Percentiles rank a stretch among this genome's conserved stretches.
phyloP scores from a whole-genome alignment of 1,140 invertebrate species.

The Vanessa atalanta region DNA sequence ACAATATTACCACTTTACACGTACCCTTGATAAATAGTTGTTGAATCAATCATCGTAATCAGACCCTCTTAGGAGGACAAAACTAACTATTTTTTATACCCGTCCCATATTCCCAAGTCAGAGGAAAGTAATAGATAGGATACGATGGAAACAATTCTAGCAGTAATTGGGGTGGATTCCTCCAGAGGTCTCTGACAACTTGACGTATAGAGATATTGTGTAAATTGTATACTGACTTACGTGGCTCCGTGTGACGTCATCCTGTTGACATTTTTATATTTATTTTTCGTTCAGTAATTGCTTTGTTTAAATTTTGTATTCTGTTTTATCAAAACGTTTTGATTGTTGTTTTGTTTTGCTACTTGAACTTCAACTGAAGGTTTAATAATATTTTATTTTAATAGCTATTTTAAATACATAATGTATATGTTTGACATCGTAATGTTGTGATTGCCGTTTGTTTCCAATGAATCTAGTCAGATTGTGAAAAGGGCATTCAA shows the following conservation, averaged over 20 bases:
- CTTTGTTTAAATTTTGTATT: no score
- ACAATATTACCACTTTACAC: slow-evolving; percentile 31
- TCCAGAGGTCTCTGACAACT: slow-evolving; percentile 57
- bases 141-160: slow-evolving; percentile 67
- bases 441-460: no score
- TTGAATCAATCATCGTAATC: slow-evolving; percentile 67
- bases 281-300: background rate
- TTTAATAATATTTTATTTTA: no score
- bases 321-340: no score
- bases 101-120: slow-evolving; percentile 58
- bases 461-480: no score
- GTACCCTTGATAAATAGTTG: slow-evolving; percentile 29
- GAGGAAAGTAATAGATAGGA: slow-evolving; percentile 70
- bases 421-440: no score
- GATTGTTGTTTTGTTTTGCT: no score
- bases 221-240: slow-evolving; percentile 70
- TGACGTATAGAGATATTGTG: slow-evolving; percentile 75
- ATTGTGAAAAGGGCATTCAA: no score
- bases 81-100: slow-evolving; percentile 58
- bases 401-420: no score
- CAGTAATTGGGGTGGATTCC: slow-evolving; percentile 73
- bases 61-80: slow-evolving; percentile 40
- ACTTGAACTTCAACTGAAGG: no score
- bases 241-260: slow-evolving; percentile 32
- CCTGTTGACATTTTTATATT: background rate